Percentiles rank a stretch among this genome's conserved stretches.
Conservation (phyloP, 2,797 vertebrate genomes). For the Sardinella longiceps region DNA sequence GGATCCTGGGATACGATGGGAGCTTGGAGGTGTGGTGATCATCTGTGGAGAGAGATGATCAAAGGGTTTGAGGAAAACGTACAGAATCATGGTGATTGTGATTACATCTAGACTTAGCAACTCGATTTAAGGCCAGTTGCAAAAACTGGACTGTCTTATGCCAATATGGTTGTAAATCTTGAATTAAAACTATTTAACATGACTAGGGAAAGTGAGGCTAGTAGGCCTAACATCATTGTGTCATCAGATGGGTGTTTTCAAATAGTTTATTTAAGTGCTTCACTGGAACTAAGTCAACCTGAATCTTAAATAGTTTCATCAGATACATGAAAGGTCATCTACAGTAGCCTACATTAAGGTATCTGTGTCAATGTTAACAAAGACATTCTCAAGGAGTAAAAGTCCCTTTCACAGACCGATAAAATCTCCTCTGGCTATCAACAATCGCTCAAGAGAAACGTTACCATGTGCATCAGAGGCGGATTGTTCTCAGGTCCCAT, state of each 20-base stretch:
- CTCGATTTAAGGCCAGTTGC: not conserved
- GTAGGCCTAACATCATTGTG: not conserved
- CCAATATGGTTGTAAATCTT: not conserved
- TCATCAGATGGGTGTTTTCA: not conserved
- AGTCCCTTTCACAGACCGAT: not conserved
- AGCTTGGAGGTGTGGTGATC: slow-evolving; percentile 34
- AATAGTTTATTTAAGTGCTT: not conserved
- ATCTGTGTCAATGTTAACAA: not conserved
- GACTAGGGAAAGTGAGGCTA: not conserved
- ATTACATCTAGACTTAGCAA: not conserved
- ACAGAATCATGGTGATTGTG: not conserved
- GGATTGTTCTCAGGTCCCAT: slow-evolving; percentile 10
- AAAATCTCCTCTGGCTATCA: not conserved
- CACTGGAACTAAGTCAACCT: not conserved
- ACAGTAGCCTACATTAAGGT: not conserved
- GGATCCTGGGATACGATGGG: not conserved
- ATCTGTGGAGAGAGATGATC: slow-evolving; percentile 28
- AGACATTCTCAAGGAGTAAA: not conserved
- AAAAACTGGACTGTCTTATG: not conserved
- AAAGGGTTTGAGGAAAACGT: not conserved
- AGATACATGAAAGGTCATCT: not conserved
- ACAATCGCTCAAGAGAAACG: not conserved
- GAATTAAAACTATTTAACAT: not conserved
- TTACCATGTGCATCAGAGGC: slow-evolving; percentile 32
- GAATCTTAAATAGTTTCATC: not conserved